These are phyloP conservation scores for Prunella himalayana DNA, from an alignment of 2,113 vertebrate species.

Conservation along the genomic window DNA sequence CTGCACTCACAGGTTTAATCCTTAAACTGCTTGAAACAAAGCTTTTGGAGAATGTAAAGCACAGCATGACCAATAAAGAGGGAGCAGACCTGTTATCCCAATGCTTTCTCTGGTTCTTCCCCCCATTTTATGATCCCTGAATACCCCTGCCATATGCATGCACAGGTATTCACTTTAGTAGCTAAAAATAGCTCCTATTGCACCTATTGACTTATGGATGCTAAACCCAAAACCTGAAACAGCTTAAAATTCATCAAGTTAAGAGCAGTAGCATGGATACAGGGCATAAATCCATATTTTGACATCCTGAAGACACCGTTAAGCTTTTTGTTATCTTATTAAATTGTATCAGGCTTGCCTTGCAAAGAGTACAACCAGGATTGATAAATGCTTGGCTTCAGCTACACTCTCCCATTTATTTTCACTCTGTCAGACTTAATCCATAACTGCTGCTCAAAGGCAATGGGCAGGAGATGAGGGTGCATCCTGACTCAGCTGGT, in stretches of 20 bases:
- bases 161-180: not conserved
- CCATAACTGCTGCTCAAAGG: conserved; percentile 37
- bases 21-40: not conserved
- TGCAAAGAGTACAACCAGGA: not conserved
- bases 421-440: conserved; percentile 54
- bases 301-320: conserved; percentile 17
- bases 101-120: not conserved
- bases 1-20: not conserved
- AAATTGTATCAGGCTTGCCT: conserved; percentile 33
- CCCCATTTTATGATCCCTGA: not conserved
- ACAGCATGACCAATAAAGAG: not conserved
- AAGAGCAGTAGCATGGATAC: not conserved
- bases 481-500: conserved; percentile 20
- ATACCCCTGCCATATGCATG: not conserved
- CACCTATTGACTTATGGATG: not conserved
- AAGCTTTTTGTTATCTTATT: conserved; percentile 55
- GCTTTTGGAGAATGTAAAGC: not conserved
- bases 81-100: not conserved
- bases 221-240: not conserved
- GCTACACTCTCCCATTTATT: conserved; percentile 46
- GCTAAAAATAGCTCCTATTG: not conserved
- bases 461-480: conserved; percentile 3
- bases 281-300: conserved; percentile 37
- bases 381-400: conserved; percentile 56
- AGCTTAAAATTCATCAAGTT: conserved; percentile 19